Base-by-base conservation (phyloP, 2,888 invertebrate genomes). In the Acrocera orbiculus region DNA sequence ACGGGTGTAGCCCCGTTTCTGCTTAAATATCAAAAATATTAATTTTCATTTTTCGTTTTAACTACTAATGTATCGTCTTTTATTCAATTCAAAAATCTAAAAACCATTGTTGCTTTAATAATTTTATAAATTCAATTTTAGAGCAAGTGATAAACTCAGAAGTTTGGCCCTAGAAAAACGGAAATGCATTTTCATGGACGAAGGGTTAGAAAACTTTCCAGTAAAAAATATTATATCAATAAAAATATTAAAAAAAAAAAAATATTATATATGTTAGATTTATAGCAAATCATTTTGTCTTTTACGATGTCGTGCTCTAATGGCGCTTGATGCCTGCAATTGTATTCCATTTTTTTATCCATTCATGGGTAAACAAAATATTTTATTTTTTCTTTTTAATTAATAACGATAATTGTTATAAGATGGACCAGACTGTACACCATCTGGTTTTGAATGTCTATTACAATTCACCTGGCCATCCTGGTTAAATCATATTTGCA, bases 341-440 rank as follows among this genome's bases (percentile, higher is more conserved):
- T 70, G 70, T 46, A 61, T 59, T 35, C 70, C 70, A 3, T 66
- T 63, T 40, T 70, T 70, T 46, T 69, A 69, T 43, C 48, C 51
- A 2, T 56, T 54, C 40, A 46, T 57, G 7, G 49, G 51, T 50
- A 36, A 39, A 43, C n/a, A n/a, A n/a, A 37, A 20, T 13, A 2
- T 10, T n/a, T n/a, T 4, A 20, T 20, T 9, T 14, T 9, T 19
- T 8, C 13, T 4, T 9, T 9, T 13, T 14, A 20, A 13, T n/a
- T 25, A 29, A 29, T 24, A 14, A 19, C 10, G 3, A 26, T 25
- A 19, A 27, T n/a, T n/a, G n/a, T n/a, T n/a, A n/a, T n/a, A 16
- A 50, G 47, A 49, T 13, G 58, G 54, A 1, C 47, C 50, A 7
- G 48, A 46, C 10, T 58, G 57, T 30, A 53, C 47, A 42, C 51